Percentiles rank a stretch among this genome's conserved stretches.
phyloP scores from a whole-genome alignment of 2,113 vertebrate genomes.

The Scartelaos histophorus region DNA sequence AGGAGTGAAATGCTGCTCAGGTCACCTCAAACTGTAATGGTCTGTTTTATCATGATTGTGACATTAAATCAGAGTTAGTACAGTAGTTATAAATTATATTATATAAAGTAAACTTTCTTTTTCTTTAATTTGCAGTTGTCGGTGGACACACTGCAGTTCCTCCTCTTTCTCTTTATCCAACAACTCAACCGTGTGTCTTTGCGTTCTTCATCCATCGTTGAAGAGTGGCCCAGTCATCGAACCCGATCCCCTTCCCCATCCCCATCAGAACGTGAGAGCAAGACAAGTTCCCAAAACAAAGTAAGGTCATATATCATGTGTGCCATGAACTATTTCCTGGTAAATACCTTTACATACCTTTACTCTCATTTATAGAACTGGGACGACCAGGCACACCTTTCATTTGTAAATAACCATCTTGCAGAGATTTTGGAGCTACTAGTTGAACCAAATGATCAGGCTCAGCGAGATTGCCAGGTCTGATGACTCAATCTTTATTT shows the following conservation, averaged over 20 bases:
- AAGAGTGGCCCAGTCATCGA: slow-evolving; percentile 91
- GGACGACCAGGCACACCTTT: slow-evolving; percentile 89
- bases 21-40: neutral
- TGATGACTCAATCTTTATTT: neutral
- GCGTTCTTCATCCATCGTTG: slow-evolving; percentile 87
- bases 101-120: neutral
- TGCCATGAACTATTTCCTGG: neutral
- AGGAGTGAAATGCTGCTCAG: neutral
- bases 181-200: slow-evolving; percentile 91
- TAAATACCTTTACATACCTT: neutral
- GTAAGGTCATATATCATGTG: slow-evolving; percentile 57
- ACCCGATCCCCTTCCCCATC: slow-evolving; percentile 69
- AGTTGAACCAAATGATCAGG: slow-evolving; percentile 84
- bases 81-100: neutral
- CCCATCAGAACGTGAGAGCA: slow-evolving; percentile 76
- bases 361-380: slow-evolving; percentile 82
- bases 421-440: slow-evolving; percentile 86
- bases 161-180: slow-evolving; percentile 93
- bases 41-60: too few relatives aligned
- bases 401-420: slow-evolving; percentile 86
- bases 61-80: neutral
- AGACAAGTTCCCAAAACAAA: slow-evolving; percentile 84
- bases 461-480: slow-evolving; percentile 70
- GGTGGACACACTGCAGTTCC: slow-evolving; percentile 91
- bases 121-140: slow-evolving; percentile 77